Evolutionary conservation across 2,888 invertebrate genomes (phyloP), one percentile per base, ranked within the genome.

Genomic region (Patella depressa): DNA sequence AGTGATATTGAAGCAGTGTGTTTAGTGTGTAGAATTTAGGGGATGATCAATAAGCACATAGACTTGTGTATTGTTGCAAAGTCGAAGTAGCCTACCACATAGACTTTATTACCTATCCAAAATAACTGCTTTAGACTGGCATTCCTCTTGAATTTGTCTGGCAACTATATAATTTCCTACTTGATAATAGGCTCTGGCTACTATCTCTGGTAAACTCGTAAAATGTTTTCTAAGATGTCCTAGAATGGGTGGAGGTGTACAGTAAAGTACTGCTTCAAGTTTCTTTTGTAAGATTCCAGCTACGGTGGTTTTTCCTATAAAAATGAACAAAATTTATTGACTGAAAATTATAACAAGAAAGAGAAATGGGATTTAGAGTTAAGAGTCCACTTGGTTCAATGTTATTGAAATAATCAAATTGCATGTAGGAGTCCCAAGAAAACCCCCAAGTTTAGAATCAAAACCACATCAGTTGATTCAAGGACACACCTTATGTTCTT

Each of bases 121-220:
- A 4, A 88, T 83, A 45, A 87, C 88, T 7, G 85, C 80, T 73
- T 80, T 80, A 2, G 71, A 78, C 72, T 85, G 79, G 71, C 86
- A 87, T 72, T 82, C 83, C 19, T 76, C 74, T 7, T 81, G 76
- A 53, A 88, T 85, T 29, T 86, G 81, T 69, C 78, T 72, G 9
- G 86, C 85, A 5, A 85, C 86, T 24, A 87, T 83, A 75, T 85
- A 87, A 80, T 88, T 88, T 2, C 88, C 86, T 71, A 87, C 74
- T 12, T 81, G 78, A 75, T 86, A 88, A 70, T 87, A 88, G 4
- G 87, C 85, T 74, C 87, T 57, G 15, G 86, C 74, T 15, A 88
- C 80, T 29, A 86, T 82, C 77, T 86, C 86, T 19, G 86, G 85
- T 15, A 81, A 75, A 17, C 74, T 73, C 71, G 86, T 87, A 75